Evolutionary conservation across 2,797 vertebrate genomes (phyloP), one percentile per base, ranked within the genome.

Genomic region (Ciconia nigra): DNA sequence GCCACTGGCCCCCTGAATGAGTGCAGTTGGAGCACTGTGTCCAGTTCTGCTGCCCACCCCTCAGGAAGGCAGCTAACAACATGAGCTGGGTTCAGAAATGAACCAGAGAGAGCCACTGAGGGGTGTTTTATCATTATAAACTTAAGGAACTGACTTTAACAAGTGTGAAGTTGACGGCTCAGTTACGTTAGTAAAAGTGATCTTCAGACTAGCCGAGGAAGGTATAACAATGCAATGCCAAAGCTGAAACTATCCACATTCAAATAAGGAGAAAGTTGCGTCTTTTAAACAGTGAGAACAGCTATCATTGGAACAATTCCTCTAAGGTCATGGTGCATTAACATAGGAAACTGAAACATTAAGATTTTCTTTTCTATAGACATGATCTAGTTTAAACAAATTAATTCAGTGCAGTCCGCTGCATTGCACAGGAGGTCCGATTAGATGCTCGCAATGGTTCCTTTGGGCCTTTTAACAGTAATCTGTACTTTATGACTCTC

Each of bases 1-100:
- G 9, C 3, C 10, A 49, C 28, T 29, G 22, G 62, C 11, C 8
- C 22, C 25, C 11, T 15, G 15, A 63, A 83, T 5, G 8, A 66
- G 37, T 47, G 29, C 7, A 21, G 22, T 0, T n/a, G 86, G 39
- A 69, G 16, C 9, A 19, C 1, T 1, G 24, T 17, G 15, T 41
- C n/a, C 49, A 29, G 20, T 66, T 77, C 69, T 88, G 42, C 57
- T 85, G 33, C 31, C 28, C 26, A 9, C 22, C 31, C 11, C 33
- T 42, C 47, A 51, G 63, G 39, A 66, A 58, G 33, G 26, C 16
- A 66, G 46, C 18, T 54, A 49, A 57, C 13, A 44, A 7, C 9
- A 37, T 0, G 5, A n/a, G 59, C n/a, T 39, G 19, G 9, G 19
- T 29, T 73, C 44, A 57, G 44, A 79, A 92, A 24, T 28, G 11